Base-by-base conservation (phyloP, 1,140 invertebrate genomes). In the Augochlora pura region DNA sequence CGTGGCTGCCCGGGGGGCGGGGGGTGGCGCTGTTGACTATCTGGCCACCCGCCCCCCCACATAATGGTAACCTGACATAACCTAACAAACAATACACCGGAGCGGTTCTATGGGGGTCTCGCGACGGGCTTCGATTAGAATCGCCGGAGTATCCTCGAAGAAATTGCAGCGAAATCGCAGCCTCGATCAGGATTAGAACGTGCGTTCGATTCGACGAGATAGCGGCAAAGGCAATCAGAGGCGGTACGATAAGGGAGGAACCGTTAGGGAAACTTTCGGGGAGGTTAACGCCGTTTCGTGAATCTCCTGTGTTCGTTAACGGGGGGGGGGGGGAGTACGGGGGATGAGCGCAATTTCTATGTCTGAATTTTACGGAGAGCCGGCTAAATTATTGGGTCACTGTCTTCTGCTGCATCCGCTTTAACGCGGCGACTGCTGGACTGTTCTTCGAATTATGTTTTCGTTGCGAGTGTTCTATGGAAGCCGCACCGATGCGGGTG, bases 71-170 rank as follows among this genome's bases (percentile, higher is more conserved):
- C n/a, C n/a, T n/a, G n/a, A n/a, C n/a, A n/a, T n/a, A n/a, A n/a
- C n/a, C n/a, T n/a, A n/a, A n/a, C n/a, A 77, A 71, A 77, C 46
- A 64, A 77, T 64, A 77, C 64, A n/a, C 42, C 9, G 9, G 9
- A 59, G 63, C 57, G 59, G 75, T 70, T 52, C 14, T 70, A 71
- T 77, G 59, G 76, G 42, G 25, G 21, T 39, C 14, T 49, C 57
- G 7, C 57, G 46, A 54, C 16, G 21, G 52, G 39, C 39, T 42
- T 57, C 46, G 32, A 23, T 18, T 59, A 67, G 63, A 69, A 77
- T 77, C 63, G 75, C 27, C 16, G 27, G 27, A 18, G 25, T 18
- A 77, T 25, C 39, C 52, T n/a, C 59, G 27, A 63, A 71, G 68
- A 75, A 75, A 65, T 63, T 54, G 62, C 62, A 52, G n/a, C 7